Evolutionary conservation across 35 echinoderm and acorn worm species (phyloP), one percentile per base, ranked within the genome.

Genomic region (Strongylocentrotus purpuratus): DNA sequence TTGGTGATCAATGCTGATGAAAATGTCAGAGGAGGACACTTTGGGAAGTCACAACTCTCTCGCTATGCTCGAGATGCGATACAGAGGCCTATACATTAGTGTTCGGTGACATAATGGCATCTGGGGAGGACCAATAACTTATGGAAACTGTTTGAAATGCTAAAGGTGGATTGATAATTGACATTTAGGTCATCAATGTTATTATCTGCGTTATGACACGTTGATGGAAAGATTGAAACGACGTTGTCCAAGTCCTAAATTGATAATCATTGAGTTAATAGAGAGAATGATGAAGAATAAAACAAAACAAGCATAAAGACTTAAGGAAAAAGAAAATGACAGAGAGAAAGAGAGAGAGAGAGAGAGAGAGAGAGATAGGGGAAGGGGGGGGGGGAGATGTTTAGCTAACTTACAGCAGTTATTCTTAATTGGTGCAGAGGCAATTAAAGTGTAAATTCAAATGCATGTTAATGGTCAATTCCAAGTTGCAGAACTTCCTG

Each of bases 1-100:
- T 78, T 78, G 65, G 65, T 78, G 65, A 78, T 78, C 65, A 78
- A 78, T 78, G 65, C 65, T n/a, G 65, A 28, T n/a, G 52, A 78
- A 78, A 78, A 78, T 78, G 65, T 78, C 65, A 78, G 28, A 28
- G 65, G 65, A 78, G 65, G 65, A 78, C 65, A 78, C 65, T 18
- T 78, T 78, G 65, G 20, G 65, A 78, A 78, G 65, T 78, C 65
- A 78, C 7, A 7, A 22, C 20, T 78, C 65, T 78, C 65, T 78
- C 65, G 65, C 28, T 78, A 78, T 78, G 65, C 20, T 4, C 20
- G 20, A 78, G 65, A 78, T 78, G 65, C 65, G n/a, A 28, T 78
- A n/a, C 65, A 78, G 65, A 78, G 65, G 65, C 65, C 65, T 28
- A 18, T 78, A 78, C 20, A 4, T 78, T 78, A n/a, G 20, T 78